Evolutionary conservation across 2,888 invertebrate species (phyloP), one percentile per base, ranked within the genome.

Genomic region (Thereva unica): DNA sequence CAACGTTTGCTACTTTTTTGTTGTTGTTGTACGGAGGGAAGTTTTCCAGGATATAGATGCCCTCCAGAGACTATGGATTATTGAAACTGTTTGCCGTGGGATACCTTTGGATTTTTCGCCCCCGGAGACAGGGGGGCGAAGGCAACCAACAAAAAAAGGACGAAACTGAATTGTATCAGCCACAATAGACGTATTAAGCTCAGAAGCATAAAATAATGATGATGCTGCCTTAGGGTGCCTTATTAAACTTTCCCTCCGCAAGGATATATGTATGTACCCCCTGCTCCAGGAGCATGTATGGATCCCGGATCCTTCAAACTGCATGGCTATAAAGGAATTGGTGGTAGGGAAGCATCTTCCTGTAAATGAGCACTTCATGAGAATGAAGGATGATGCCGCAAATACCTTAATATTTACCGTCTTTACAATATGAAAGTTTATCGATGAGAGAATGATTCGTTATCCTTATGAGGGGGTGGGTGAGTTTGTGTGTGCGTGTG

Each of bases 391-490:
- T 52, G 56, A 56, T 38, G 52, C 42, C 49, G 50, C 67, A 67
- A 67, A 67, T 64, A 56, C 67, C 56, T 67, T 64, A 64, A 67
- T 64, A 55, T 64, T 49, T 38, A 41, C 61, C 49, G 50, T 61
- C 61, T 63, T 61, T 54, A 40, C 49, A 50, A 38, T 38, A 50
- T 53, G 45, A 50, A 56, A 35, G 42, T 52, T 40, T 57, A 66
- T 54, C 41, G 44, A 38, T 47, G n/a, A 12, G 59, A 59, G 40
- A 40, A 49, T 40, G 50, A 41, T 50, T 61, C 49, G 50, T 61
- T 61, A 59, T 47, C 12, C 49, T 38, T 38, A 23, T 37, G 47
- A n/a, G 23, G 35, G 23, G 57, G 44, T 44, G 44, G n/a, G 23
- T 23, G 23, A 2, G 23, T 23, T 1, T 23, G 23, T 23, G 2